A percentile compares a stretch with the other conserved stretches of the same genome.
Evolutionary conservation across 2,113 vertebrate species (phyloP).

Genomic region (Corythaeola cristata): DNA sequence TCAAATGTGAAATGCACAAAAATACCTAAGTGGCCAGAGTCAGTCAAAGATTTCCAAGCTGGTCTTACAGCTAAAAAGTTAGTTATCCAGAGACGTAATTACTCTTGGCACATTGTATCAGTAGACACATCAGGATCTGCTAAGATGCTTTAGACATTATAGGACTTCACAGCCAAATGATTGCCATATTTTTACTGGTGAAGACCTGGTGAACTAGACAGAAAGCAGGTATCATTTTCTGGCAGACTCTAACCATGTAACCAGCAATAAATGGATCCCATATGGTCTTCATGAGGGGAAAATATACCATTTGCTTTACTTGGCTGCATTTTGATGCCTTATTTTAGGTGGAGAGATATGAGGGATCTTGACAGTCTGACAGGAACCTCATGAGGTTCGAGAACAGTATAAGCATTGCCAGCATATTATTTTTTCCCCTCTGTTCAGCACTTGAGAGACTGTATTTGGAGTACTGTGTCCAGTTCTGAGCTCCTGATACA

Average conservation of each 20-base stretch:
- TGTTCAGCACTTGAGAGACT: neutral
- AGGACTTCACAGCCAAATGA: neutral
- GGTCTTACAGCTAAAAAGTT: neutral
- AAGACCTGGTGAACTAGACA: neutral
- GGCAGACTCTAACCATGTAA: neutral
- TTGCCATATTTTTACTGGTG: neutral
- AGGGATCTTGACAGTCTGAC: conserved; percentile 18
- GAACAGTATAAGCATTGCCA: neutral
- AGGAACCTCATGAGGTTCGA: neutral
- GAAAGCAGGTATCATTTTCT: conserved; percentile 40
- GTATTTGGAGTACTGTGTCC: neutral
- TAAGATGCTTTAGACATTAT: neutral
- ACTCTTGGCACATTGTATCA: neutral
- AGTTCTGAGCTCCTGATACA: neutral
- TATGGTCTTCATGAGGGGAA: conserved; percentile 37
- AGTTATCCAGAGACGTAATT: neutral
- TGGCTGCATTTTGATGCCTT: conserved; percentile 2
- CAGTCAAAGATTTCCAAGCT: neutral
- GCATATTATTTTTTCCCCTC: neutral
- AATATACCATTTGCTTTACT: conserved; percentile 43
- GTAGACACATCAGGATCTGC: neutral
- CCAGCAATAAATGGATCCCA: conserved; percentile 17
- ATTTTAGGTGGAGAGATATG: conserved; percentile 28
- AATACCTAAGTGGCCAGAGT: neutral
- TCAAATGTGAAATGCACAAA: neutral